Conservation (phyloP, 2,113 vertebrate species). For the Xiphophorus hellerii region DNA sequence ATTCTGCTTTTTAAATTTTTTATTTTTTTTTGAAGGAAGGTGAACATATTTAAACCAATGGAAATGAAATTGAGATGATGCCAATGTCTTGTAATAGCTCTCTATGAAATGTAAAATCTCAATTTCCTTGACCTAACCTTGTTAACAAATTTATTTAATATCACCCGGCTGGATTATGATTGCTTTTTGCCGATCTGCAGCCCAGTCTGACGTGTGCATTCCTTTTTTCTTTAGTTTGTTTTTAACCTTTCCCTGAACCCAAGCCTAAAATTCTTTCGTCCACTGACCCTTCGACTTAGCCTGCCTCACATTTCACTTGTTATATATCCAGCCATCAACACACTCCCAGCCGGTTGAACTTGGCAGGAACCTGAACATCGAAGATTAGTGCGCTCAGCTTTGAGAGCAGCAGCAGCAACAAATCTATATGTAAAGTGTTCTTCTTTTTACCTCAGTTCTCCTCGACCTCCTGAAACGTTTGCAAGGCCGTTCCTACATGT, state of each 20-base stretch:
- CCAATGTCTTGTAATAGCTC: neutral
- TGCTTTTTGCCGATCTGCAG: conserved; percentile 24
- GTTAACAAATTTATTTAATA: conserved; percentile 35
- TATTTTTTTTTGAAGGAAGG: neutral
- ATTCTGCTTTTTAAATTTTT: neutral
- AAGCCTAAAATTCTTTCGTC: conserved; percentile 39
- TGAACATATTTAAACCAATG: neutral
- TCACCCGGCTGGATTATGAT: conserved; percentile 25
- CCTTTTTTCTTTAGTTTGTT: conserved; percentile 1
- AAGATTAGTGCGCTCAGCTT: conserved; percentile 34
- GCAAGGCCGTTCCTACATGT: conserved; percentile 16
- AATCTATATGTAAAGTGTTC: conserved; percentile 16
- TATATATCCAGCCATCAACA: conserved; percentile 69
- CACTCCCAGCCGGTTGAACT: conserved; percentile 17
- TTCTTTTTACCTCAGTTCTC: conserved; percentile 23
- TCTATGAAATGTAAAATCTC: neutral
- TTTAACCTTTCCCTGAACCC: conserved; percentile 69
- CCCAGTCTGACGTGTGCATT: conserved; percentile 5
- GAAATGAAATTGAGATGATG: conserved; percentile 12
- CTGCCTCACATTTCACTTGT: conserved; percentile 67
- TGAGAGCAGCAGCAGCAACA: neutral
- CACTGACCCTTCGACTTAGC: conserved; percentile 45
- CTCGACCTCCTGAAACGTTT: conserved; percentile 17
- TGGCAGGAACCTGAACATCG: conserved; percentile 39
- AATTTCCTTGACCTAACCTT: neutral